These are phyloP conservation scores for Gavia stellata DNA, from an alignment of 2,113 vertebrate species.

Conservation along the genomic window DNA sequence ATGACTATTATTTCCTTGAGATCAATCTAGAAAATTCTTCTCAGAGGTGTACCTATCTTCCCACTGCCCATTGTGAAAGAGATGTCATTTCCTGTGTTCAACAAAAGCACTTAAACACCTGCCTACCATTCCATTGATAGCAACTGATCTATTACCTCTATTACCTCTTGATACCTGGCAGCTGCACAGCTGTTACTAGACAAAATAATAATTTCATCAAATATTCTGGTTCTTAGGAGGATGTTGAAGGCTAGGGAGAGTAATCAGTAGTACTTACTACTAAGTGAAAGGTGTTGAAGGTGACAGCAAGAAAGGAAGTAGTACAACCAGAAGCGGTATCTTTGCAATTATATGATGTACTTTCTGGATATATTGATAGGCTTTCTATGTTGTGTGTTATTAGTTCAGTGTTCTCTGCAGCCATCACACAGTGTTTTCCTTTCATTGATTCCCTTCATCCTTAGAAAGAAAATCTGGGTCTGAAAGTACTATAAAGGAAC, in stretches of 20 bases:
- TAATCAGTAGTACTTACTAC: neutral
- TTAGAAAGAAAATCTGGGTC: neutral
- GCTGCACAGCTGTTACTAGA: neutral
- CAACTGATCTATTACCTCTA: neutral
- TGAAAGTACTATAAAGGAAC: neutral
- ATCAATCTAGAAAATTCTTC: neutral
- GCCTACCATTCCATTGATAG: neutral
- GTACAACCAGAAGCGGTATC: neutral
- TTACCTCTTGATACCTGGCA: neutral
- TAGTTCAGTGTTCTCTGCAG: neutral
- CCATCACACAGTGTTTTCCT: neutral
- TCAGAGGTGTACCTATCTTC: neutral
- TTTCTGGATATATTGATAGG: neutral
- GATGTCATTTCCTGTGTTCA: neutral
- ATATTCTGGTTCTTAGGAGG: neutral
- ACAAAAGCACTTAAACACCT: neutral
- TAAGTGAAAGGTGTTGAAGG: neutral
- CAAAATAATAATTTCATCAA: neutral
- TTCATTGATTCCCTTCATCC: neutral
- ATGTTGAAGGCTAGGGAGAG: neutral
- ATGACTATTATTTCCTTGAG: neutral
- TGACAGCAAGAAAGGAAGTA: neutral
- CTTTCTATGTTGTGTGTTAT: neutral
- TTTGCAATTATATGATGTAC: neutral
- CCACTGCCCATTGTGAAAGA: neutral